These are phyloP conservation scores for Theristus sp. DNA, from an alignment of 2,888 invertebrate genomes.

Conservation along the genomic window DNA sequence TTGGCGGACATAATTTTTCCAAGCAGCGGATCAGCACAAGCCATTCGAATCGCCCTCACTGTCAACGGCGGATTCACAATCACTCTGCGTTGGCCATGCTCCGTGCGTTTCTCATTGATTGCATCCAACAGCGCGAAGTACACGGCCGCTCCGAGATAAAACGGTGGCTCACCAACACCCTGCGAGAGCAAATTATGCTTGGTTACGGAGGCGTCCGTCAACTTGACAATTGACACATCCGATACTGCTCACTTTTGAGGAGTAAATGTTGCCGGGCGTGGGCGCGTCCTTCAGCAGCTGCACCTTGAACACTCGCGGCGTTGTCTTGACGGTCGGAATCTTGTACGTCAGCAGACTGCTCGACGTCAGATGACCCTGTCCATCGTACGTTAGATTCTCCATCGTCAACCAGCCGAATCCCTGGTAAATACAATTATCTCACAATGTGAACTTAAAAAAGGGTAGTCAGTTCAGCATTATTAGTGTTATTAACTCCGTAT, in stretches of 20 bases:
- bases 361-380: conserved; percentile 56
- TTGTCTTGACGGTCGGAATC: conserved; percentile 71
- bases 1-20: background rate
- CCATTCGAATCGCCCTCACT: background rate
- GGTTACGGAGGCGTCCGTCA: no score
- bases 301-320: conserved; percentile 74
- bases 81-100: conserved; percentile 25
- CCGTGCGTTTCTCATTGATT: conserved; percentile 52
- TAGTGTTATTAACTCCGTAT: no score
- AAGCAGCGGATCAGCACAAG: conserved; percentile 1
- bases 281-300: conserved; percentile 64
- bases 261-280: conserved; percentile 72
- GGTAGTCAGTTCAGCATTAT: no score
- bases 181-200: no score
- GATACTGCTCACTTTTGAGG: conserved; percentile 53
- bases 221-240: no score
- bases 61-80: background rate
- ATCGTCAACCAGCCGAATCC: conserved; percentile 74
- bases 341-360: conserved; percentile 79
- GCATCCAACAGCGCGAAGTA: conserved; percentile 69
- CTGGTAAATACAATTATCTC: no score
- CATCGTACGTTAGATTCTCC: conserved; percentile 68
- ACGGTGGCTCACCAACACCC: conserved; percentile 87
- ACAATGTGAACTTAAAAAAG: no score
- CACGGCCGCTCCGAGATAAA: conserved; percentile 63